Evolutionary conservation across 37 sponge, comb jelly and placozoan genomes (phyloP), one percentile per base, ranked within the genome.

Genomic region (Eunapius fragilis): DNA sequence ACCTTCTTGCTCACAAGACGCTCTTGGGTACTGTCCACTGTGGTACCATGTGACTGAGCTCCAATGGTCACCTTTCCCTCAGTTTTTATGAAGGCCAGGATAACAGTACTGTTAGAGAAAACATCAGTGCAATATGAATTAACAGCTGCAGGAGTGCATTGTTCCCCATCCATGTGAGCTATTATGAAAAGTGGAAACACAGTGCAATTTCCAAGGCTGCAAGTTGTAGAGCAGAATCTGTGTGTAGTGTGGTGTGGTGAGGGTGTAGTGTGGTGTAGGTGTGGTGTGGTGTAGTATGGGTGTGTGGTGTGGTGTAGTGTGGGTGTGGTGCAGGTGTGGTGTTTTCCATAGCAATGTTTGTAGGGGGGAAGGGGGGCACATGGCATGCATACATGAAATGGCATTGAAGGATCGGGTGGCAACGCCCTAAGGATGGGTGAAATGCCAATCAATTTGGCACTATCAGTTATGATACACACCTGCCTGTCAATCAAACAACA

Each of bases 41-140:
- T 17, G 1, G 14, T 12, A 58, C 41, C 41, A 3, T 1, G 17
- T 11, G 58, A 45, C 4, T 4, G 47, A 11, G 47, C 47, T 11
- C 47, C 47, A 11, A 4, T 45, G 0, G 14, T 19, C 14, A 19
- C 37, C 71, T 92, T 92, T 26, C 88, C 88, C 25, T 87, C 87
- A 2, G 81, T 87, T 78, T 87, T 92, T 24, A 92, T 88, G 80
- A 92, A 92, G 17, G 88, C 88, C 75, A 87, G 17, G 0, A 58
- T 58, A 19, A 58, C 35, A n/a, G 81, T 81, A 48, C 92, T 92
- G 58, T 35, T 33, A 31, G 17, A 28, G 17, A 14, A 4, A 71
- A 58, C 58, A 58, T 58, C 58, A 58, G 14, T 17, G 14, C 19
- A 58, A 58, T 58, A 58, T 17, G 17, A 17, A 17, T 58, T 58